Evolutionary conservation across 2,797 vertebrate genomes (phyloP), one percentile per base, ranked within the genome.

Genomic region (Ciconia nigra): DNA sequence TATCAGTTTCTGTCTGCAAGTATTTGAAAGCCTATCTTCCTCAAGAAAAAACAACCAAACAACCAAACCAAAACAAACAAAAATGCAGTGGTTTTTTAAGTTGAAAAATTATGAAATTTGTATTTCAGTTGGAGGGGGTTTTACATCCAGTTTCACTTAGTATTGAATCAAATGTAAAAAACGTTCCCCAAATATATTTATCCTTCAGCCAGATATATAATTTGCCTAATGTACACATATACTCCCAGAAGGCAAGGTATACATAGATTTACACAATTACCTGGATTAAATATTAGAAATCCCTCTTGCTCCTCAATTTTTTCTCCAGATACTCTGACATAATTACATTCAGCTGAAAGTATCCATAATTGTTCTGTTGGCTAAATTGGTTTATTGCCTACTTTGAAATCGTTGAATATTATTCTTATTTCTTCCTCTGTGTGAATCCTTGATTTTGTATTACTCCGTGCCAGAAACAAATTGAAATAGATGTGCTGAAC

Each of bases 401-500:
- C 61, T 96, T 94, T 94, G 80, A 87, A 97, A 96, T 93, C 39
- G 94, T 82, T 96, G 66, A 95, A 92, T 79, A 94, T 93, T 67
- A 83, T 90, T 94, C 74, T 58, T 90, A n/a, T 94, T 97, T 97
- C 82, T 81, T 96, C 77, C 90, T 92, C 73, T 89, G 19, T 54
- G 67, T 92, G 90, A 95, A 66, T 87, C 54, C 92, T 57, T 94
- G 67, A 83, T 90, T 95, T 96, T 85, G 31, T 77, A 83, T 83
- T 89, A 55, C 55, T 73, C 22, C 9, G 22, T 96, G 88, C 94
- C 95, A 98, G 93, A 97, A 97, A 83, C 72, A 98, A 97, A 97
- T 95, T 97, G 94, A 98, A 97, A 97, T 96, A 96, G 89, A 97
- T 96, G 85, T 90, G 71, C 65, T 93, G 87, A 97, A 95, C 79